phyloP scores from a whole-genome alignment of 2,888 invertebrate genomes.

The Druceiella hillmani region DNA sequence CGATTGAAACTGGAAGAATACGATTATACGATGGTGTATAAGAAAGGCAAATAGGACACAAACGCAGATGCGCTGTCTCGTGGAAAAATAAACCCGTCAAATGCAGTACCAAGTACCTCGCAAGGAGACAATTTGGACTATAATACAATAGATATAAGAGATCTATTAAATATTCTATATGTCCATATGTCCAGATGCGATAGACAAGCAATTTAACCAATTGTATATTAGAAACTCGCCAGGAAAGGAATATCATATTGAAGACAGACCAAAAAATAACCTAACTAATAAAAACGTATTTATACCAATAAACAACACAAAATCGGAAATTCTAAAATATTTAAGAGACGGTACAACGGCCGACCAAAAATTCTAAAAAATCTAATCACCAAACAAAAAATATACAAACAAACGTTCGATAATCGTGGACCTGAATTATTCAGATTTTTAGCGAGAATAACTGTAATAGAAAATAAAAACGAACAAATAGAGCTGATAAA shows the following conservation, averaged over 20 bases:
- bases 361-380: too few relatives aligned
- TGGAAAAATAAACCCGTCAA: slow-evolving; percentile 2
- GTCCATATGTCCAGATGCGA: too few relatives aligned
- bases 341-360: too few relatives aligned
- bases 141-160: too few relatives aligned
- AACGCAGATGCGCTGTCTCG: slow-evolving; percentile 17
- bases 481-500: slow-evolving; percentile 15
- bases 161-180: too few relatives aligned
- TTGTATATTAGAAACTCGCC: too few relatives aligned
- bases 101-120: not conserved
- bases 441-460: slow-evolving; percentile 20
- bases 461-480: slow-evolving; percentile 16
- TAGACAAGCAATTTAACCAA: too few relatives aligned
- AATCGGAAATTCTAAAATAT: slow-evolving; percentile 14
- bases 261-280: slow-evolving; percentile 13
- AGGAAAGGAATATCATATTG: slow-evolving; percentile 12
- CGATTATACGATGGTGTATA: slow-evolving; percentile 24
- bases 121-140: too few relatives aligned
- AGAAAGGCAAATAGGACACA: slow-evolving; percentile 19
- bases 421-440: slow-evolving; percentile 23
- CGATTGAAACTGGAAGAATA: slow-evolving; percentile 28
- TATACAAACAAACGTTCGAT: slow-evolving; percentile 20
- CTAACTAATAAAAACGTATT: slow-evolving; percentile 17
- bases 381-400: slow-evolving; percentile 20
- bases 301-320: slow-evolving; percentile 21